Base-by-base conservation (phyloP, 2,113 vertebrate genomes). In the Pimephales promelas region DNA sequence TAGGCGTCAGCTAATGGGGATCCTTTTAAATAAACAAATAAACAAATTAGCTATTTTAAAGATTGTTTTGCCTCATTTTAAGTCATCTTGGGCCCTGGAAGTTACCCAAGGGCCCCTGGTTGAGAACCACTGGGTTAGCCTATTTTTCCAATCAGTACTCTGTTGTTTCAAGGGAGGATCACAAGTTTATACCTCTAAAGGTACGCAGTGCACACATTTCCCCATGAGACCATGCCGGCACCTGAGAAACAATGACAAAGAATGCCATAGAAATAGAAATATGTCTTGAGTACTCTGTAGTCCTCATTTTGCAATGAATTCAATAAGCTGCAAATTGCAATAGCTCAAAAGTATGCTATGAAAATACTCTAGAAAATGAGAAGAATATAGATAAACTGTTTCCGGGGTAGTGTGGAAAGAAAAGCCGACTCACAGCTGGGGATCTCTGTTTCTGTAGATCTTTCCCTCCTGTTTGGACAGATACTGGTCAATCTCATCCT, bases 151-250 rank as follows among this genome's bases (percentile, higher is more conserved):
- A 4, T 66, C 62, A 66, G 16, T 34, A 66, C 34, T 10, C 28
- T 34, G 9, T 1, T 36, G 31, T 22, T 68, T 18, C 64, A n/a
- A 31, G 18, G 16, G 16, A 56, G 20, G 5, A 40, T 36, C 22
- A 57, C 16, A 36, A n/a, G 57, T 7, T 77, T 93, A 96, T 91
- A 99, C 98, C 97, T 99, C 98, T 84, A 99, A 92, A 0, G 98
- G 98, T 71, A 99, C 98, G 11, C 98, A 99, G 87, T 99, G 97
- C 68, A 99, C 98, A 31, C 98, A 99, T 90, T 99, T 99, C 24
- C 98, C 98, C 91, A 98, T 86, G 10, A 95, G 94, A 78, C 97
- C 96, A 0, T 99, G 98, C 76, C 95, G 97, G 94, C 98, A 99
- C 88, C 98, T 99, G 89, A 3, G 85, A 87, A 5, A 74, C 52